Evolutionary conservation across 2,797 vertebrate species (phyloP), one percentile per base, ranked within the genome.

Genomic region (Morelia viridis): DNA sequence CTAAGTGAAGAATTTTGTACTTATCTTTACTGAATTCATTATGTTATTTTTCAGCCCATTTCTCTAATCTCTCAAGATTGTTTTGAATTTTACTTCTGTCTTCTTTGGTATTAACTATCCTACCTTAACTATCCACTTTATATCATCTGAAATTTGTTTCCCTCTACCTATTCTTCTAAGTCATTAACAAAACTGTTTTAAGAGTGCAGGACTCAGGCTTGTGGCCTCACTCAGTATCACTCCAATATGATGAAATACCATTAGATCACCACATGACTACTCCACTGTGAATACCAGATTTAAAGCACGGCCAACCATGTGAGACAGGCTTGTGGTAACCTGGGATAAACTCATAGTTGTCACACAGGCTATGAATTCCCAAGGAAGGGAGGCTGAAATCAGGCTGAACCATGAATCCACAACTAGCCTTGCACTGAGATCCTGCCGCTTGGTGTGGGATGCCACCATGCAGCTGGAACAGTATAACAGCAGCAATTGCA

Each of bases 1-100:
- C 76, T 80, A 80, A 80, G 76, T 80, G 76, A 80, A 80, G 76
- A 80, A 80, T 80, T 80, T 80, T 80, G 35, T 80, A 80, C 46
- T 80, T 80, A 80, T 46, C 76, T 80, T 80, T 80, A 80, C 41
- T 80, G 76, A 80, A 10, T 80, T 80, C 76, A 80, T 46, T 80
- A 41, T 76, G 9, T 46, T 80, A 80, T 10, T 10, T 46, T 80
- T 80, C 76, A 80, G 76, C 19, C 35, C 76, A 80, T 46, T 80
- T 46, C 19, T 80, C 41, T 80, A 80, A 80, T 24, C 76, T 80
- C 1, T 24, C 19, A 80, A 24, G 9, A 80, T 46, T 46, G 19
- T 80, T 80, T 46, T 80, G 71, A 80, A 80, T 46, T 80, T 80
- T 80, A 26, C 76, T 80, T 76, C 68, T 80, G 71, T 46, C 35